These are phyloP conservation scores for Poeciliopsis infans DNA, from an alignment of 2,797 vertebrate species.

Conservation along the genomic window DNA sequence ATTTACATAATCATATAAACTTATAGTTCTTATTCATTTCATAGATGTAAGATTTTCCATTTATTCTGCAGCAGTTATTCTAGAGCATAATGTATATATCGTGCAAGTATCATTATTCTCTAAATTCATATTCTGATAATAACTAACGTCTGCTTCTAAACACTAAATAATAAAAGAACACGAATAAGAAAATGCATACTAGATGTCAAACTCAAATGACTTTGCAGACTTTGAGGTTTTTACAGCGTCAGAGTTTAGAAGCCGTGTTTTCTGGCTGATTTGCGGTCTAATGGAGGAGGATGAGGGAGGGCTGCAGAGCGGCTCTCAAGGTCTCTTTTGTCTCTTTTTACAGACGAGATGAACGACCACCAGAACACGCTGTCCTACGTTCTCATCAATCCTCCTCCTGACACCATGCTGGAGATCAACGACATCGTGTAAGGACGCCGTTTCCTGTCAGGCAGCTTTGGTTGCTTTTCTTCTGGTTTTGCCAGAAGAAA, in stretches of 20 bases:
- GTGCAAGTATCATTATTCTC: background rate
- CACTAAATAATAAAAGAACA: background rate
- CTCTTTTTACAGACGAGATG: slow-evolving; percentile 90
- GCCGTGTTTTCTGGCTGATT: slow-evolving; percentile 46
- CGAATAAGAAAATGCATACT: background rate
- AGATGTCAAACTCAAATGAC: slow-evolving; percentile 24
- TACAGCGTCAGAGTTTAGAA: slow-evolving; percentile 19
- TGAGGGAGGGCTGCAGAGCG: slow-evolving; percentile 24
- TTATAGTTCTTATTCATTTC: background rate
- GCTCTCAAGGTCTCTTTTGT: slow-evolving; percentile 44
- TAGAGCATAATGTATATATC: background rate
- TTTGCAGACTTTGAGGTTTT: slow-evolving; percentile 8
- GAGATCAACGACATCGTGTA: slow-evolving; percentile 97
- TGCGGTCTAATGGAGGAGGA: slow-evolving; percentile 29
- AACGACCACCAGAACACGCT: slow-evolving; percentile 98
- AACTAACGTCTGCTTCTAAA: background rate
- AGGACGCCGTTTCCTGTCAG: slow-evolving; percentile 1
- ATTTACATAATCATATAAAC: background rate
- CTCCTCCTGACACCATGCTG: slow-evolving; percentile 93
- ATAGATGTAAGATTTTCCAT: background rate
- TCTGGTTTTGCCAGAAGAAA: background rate
- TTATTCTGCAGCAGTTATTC: background rate
- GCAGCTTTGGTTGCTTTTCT: background rate
- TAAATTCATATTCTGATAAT: background rate
- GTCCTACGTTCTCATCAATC: slow-evolving; percentile 97